Evolutionary conservation across 2,113 vertebrate genomes (phyloP), one percentile per base, ranked within the genome.

Genomic region (Grammomys surdaster): DNA sequence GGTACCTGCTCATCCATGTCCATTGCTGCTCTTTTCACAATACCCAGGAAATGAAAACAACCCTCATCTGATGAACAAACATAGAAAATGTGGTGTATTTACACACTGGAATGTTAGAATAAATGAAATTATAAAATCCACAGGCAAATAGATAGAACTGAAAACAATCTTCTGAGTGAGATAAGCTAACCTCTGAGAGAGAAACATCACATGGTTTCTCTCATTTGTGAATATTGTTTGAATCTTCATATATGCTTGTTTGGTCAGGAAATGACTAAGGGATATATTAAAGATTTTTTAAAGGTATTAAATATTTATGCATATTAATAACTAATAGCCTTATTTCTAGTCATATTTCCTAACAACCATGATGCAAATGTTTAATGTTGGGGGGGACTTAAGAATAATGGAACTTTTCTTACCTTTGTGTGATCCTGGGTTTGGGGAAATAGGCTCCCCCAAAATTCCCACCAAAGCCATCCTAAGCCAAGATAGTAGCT

Each of bases 251-350:
- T 81, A 81, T 81, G 33, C 51, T n/a, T 56, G 9, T n/a, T 58
- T 22, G 36, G 54, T 56, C 78, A 56, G 78, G 40, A 77, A 48
- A 48, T 77, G 31, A 24, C 72, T 75, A 75, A 75, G 7, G 19
- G 46, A 16, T 31, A 7, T 43, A 24, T 28, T 46, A 31, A 48
- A 3, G 76, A 48, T 5, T 77, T 51, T 80, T n/a, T 33, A 36
- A 70, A 63, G 10, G 0, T 40, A 54, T 12, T 69, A 58, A 40
- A 46, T 72, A 16, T 43, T 60, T 28, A 36, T 82, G 43, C 9
- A 51, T 33, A 7, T 11, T 73, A 10, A 2, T 73, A 8, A 33
- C 2, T 3, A 5, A 4, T 0, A 12, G 4, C 3, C 0, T 63
- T 22, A 17, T 65, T 36, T 46, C 14, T 6, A 67, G 19, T 2